phyloP scores from a whole-genome alignment of 2,113 vertebrate species.

The Leiothrix lutea region DNA sequence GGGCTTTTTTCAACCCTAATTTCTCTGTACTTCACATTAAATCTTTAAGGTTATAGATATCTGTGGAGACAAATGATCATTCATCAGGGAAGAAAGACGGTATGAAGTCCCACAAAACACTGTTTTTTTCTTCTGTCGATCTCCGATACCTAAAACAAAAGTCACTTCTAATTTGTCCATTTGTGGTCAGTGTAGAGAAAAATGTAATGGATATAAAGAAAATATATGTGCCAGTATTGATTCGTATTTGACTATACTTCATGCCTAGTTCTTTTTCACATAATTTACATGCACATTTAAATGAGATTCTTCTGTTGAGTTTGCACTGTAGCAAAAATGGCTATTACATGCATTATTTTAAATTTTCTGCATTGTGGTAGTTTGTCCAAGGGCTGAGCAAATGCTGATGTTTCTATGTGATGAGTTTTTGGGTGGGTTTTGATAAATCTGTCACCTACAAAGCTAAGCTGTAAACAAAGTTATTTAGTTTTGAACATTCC shows the following conservation, averaged over 20 bases:
- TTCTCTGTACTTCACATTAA: not conserved
- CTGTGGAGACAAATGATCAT: not conserved
- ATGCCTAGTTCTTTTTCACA: not conserved
- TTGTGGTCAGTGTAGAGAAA: not conserved
- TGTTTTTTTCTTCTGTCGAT: not conserved
- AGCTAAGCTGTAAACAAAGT: not conserved
- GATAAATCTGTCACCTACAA: not conserved
- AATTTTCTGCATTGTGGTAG: not conserved
- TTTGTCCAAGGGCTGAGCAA: not conserved
- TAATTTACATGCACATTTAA: not conserved
- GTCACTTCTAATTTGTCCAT: not conserved
- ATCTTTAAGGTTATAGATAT: not conserved
- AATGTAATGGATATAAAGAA: not conserved
- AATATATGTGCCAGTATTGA: not conserved
- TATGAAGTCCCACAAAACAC: not conserved
- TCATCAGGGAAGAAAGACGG: not conserved
- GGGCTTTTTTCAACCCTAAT: not conserved
- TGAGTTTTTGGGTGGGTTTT: not conserved
- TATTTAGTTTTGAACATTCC: not conserved
- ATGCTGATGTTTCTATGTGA: not conserved
- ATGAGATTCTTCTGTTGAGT: not conserved
- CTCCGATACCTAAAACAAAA: not conserved
- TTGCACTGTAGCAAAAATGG: not conserved
- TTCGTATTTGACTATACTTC: not conserved
- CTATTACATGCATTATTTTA: not conserved